phyloP scores from a whole-genome alignment of 2,797 vertebrate species.

The Botia almorhae region DNA sequence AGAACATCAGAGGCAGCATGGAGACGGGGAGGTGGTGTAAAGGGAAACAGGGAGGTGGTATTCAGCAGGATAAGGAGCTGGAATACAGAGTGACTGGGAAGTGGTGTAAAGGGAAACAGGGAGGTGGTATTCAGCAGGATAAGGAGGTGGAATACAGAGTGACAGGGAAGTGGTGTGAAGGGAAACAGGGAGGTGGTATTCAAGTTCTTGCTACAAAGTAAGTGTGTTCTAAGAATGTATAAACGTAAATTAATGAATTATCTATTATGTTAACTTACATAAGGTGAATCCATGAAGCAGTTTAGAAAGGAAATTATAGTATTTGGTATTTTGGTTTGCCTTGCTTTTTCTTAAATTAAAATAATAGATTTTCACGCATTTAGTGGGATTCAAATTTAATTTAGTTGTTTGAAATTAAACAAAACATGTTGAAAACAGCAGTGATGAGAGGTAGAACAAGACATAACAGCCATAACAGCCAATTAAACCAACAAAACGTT shows the following conservation, averaged over 20 bases:
- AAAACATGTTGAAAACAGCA: background rate
- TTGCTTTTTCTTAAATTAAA: background rate
- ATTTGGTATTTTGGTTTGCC: background rate
- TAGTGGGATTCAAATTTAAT: background rate
- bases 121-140: background rate
- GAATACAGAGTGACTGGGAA: background rate
- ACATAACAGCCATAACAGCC: background rate
- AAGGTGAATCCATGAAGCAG: background rate
- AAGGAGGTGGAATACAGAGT: no score
- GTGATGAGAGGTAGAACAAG: background rate
- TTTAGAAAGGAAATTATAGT: background rate
- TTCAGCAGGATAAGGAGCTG: background rate
- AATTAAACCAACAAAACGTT: background rate
- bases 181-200: background rate
- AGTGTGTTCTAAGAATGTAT: background rate
- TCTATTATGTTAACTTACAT: background rate
- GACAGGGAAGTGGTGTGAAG: no score
- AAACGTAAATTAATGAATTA: background rate
- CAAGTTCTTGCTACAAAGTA: background rate
- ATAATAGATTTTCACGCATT: background rate
- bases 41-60: no score
- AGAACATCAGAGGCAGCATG: constrained; percentile 31
- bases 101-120: no score
- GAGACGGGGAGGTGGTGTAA: background rate
- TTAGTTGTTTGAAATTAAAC: constrained; percentile 2